Conservation (phyloP, 1,140 invertebrate species). For the Sitobion miscanthi region DNA sequence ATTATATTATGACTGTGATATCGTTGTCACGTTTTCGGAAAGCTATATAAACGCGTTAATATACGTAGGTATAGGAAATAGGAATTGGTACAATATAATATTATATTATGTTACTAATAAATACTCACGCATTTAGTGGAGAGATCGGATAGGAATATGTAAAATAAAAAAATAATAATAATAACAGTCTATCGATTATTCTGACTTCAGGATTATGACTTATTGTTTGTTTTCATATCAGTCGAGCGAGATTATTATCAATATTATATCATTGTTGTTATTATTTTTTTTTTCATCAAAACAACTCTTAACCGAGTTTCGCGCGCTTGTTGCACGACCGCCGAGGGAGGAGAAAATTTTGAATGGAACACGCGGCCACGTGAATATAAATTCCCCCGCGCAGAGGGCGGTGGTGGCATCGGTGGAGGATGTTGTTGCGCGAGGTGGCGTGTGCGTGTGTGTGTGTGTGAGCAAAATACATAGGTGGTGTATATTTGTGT, state of each 20-base stretch:
- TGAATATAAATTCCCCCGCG: neutral
- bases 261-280: neutral
- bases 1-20: neutral
- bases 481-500: neutral
- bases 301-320: neutral
- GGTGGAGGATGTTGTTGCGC: neutral
- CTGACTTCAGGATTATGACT: neutral
- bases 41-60: neutral
- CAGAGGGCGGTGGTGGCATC: neutral
- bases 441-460: neutral
- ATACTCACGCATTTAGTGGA: neutral
- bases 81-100: neutral
- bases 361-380: slow-evolving; percentile 23
- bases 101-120: neutral
- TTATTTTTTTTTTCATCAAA: slow-evolving; percentile 27
- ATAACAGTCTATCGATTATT: neutral
- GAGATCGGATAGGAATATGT: neutral
- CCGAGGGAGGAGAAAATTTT: slow-evolving; percentile 27
- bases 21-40: neutral
- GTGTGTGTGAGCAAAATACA: neutral
- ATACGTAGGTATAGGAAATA: neutral
- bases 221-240: neutral
- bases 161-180: neutral
- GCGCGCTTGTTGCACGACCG: neutral
- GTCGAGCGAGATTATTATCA: neutral